Percentiles rank a stretch among this genome's conserved stretches.
These are phyloP conservation scores for Paralichthys olivaceus DNA, from an alignment of 2,113 vertebrate genomes.

Conservation along the genomic window DNA sequence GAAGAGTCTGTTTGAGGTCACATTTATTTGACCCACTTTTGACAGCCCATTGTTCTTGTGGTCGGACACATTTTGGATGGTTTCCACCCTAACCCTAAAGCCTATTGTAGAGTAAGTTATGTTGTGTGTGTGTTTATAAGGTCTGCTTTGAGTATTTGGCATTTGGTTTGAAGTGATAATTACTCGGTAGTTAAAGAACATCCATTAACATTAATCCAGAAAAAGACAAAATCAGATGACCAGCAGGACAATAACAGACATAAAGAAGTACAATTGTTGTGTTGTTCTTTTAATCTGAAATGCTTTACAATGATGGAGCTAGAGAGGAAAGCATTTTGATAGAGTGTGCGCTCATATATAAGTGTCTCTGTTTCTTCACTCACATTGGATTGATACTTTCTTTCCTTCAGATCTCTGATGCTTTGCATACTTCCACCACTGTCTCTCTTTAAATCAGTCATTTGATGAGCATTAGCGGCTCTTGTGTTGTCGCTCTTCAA, in stretches of 20 bases:
- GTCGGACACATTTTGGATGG: background rate
- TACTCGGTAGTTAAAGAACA: too few relatives aligned
- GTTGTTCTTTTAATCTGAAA: background rate
- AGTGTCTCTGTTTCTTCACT: background rate
- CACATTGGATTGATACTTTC: slow-evolving; percentile 5
- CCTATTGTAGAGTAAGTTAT: background rate
- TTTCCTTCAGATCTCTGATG: slow-evolving; percentile 17
- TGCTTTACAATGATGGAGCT: background rate
- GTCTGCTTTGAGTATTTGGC: too few relatives aligned
- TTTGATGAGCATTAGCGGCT: slow-evolving; percentile 63
- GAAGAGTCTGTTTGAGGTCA: background rate
- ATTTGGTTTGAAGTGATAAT: too few relatives aligned
- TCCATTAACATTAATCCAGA: too few relatives aligned
- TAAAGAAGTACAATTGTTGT: background rate
- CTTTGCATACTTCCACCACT: slow-evolving; percentile 25
- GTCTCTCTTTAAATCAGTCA: slow-evolving; percentile 52
- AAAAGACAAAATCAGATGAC: too few relatives aligned
- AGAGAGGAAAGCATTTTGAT: background rate
- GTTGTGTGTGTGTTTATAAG: too few relatives aligned
- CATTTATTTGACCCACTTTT: background rate
- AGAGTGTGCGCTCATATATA: background rate
- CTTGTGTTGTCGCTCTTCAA: slow-evolving; percentile 60
- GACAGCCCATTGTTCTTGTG: slow-evolving; percentile 19
- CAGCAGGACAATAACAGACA: too few relatives aligned
- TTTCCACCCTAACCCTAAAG: too few relatives aligned